Conservation (phyloP, 2,113 vertebrate species). For the Anser brachyrhynchus region DNA sequence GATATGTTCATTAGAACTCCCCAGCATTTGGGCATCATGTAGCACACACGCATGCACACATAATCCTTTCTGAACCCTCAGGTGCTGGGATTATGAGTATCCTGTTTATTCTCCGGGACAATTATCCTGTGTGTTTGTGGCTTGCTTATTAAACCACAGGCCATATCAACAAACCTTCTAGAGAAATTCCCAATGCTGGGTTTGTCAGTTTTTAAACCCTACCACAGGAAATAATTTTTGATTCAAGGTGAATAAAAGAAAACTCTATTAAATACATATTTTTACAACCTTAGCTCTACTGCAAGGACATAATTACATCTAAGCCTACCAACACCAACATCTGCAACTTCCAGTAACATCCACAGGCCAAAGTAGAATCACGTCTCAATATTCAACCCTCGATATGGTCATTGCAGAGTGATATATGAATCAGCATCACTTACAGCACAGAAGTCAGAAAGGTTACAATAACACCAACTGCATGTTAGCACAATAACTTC, state of each 20-base stretch:
- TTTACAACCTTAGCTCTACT: not conserved
- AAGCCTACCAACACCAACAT: not conserved
- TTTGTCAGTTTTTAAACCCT: not conserved
- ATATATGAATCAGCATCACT: not conserved
- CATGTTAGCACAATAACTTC: not conserved
- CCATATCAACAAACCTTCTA: not conserved
- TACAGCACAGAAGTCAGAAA: not conserved
- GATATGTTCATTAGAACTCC: not conserved
- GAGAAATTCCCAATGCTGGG: not conserved
- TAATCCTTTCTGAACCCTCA: not conserved
- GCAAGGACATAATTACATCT: not conserved
- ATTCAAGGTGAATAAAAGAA: not conserved
- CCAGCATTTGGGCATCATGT: not conserved
- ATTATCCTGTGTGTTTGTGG: not conserved
- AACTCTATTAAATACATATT: not conserved
- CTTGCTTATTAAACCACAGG: not conserved
- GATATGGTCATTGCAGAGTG: not conserved
- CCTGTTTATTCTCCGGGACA: not conserved
- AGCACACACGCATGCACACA: not conserved
- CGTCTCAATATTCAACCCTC: not conserved
- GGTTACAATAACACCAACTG: not conserved
- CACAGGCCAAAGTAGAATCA: not conserved
- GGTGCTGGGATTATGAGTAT: not conserved
- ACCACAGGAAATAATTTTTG: not conserved
- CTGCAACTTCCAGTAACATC: not conserved